Percentiles rank a stretch among this genome's conserved stretches.
Conservation (phyloP, 2,113 vertebrate genomes). For the Clarias macrocephalus region DNA sequence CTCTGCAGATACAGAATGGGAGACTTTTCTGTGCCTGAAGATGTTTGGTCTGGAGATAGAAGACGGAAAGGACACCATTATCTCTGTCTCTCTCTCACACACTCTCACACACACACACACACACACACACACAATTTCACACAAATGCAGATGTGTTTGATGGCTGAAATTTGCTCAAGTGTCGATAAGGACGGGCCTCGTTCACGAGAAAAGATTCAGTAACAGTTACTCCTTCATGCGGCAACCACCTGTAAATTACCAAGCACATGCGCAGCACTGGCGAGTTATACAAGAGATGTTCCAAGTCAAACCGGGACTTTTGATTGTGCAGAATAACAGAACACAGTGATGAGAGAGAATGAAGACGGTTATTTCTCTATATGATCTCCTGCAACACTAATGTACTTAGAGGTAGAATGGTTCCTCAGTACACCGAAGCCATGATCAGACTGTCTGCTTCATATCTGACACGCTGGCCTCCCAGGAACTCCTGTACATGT, state of each 20-base stretch:
- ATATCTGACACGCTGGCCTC: no score
- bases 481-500: no score
- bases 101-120: no score
- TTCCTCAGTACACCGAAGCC: no score
- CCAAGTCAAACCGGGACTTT: no score
- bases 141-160: neutral
- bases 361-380: no score
- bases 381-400: no score
- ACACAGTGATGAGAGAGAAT: no score
- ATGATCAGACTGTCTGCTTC: no score
- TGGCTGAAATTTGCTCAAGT: neutral
- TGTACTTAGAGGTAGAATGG: no score
- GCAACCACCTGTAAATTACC: neutral
- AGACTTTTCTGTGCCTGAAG: conserved; percentile 46
- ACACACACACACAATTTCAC: neutral
- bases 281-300: neutral
- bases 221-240: no score
- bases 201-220: neutral
- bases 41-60: conserved; percentile 32
- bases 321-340: no score
- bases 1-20: conserved; percentile 55
- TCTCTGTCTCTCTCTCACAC: neutral
- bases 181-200: neutral
- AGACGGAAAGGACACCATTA: neutral
- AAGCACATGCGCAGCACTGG: neutral